A percentile compares a stretch with the other conserved stretches of the same genome.
Evolutionary conservation across 2,797 vertebrate genomes (phyloP).

Genomic region (Acanthornis magna): DNA sequence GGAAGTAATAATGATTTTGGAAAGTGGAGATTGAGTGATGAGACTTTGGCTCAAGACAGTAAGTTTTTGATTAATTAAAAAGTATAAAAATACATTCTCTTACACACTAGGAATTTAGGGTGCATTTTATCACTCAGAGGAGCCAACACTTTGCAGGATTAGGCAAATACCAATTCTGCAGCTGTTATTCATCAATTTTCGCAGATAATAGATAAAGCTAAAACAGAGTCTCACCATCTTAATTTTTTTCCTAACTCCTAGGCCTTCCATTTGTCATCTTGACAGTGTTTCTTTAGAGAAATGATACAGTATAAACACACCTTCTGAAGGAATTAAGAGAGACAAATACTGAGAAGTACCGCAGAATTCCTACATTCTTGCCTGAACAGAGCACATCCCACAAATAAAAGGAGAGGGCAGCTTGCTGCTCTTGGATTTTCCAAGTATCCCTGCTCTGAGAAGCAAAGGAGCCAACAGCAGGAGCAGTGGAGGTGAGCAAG

Average conservation of each 20-base stretch:
- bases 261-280: slow-evolving; percentile 41
- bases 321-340: slow-evolving; percentile 43
- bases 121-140: not conserved
- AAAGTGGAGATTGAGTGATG: not conserved
- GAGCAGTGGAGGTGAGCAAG: not conserved
- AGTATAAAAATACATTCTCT: not conserved
- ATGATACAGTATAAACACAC: slow-evolving; percentile 34
- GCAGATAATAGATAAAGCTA: slow-evolving; percentile 15
- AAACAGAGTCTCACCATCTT: not conserved
- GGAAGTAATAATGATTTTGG: not conserved
- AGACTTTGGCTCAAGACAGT: not conserved
- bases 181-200: slow-evolving; percentile 44
- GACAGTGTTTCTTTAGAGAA: slow-evolving; percentile 56
- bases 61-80: slow-evolving; percentile 22
- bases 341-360: not conserved
- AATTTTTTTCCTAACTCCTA: slow-evolving; percentile 12
- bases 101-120: not conserved
- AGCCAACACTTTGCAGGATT: not conserved
- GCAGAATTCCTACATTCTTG: not conserved
- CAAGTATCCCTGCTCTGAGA: not conserved
- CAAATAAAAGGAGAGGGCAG: not conserved
- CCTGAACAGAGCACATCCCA: not conserved
- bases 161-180: slow-evolving; percentile 35
- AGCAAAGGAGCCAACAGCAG: not conserved
- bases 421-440: not conserved